phyloP scores from a whole-genome alignment of 2,888 invertebrate species.

The Microplitis deprimator region DNA sequence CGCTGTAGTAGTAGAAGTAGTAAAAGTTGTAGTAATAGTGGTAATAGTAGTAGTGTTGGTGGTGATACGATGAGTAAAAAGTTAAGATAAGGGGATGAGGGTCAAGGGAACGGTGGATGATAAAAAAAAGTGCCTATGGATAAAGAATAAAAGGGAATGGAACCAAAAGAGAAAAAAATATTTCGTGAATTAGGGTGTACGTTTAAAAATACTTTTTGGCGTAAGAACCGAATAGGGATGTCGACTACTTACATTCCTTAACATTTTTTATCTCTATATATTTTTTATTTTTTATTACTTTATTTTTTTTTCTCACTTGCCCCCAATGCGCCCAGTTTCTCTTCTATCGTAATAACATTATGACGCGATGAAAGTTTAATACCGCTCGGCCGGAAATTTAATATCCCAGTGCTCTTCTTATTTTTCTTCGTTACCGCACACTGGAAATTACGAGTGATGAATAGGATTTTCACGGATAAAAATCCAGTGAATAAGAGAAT shows the following conservation, averaged over 20 bases:
- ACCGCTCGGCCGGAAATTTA: slow-evolving; percentile 57
- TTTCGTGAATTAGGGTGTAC: neutral
- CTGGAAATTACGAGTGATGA: slow-evolving; percentile 55
- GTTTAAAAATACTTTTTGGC: slow-evolving; percentile 28
- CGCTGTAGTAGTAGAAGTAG: slow-evolving; percentile 12
- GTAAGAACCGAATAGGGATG: slow-evolving; percentile 16
- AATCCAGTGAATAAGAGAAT: slow-evolving; percentile 11
- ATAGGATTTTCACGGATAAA: slow-evolving; percentile 43
- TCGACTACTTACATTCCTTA: slow-evolving; percentile 15
- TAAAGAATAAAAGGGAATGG: neutral
- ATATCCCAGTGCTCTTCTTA: slow-evolving; percentile 53
- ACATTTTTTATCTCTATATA: neutral
- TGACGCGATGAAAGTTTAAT: slow-evolving; percentile 59
- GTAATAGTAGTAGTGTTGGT: neutral
- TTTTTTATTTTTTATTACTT: slow-evolving; percentile 9
- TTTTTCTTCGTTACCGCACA: slow-evolving; percentile 50
- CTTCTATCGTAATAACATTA: slow-evolving; percentile 54
- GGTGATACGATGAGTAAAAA: neutral
- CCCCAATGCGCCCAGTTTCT: slow-evolving; percentile 24
- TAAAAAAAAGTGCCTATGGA: neutral
- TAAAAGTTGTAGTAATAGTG: neutral
- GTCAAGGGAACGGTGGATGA: neutral
- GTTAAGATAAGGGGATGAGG: neutral
- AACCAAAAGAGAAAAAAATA: slow-evolving; percentile 1
- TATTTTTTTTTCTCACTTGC: slow-evolving; percentile 27